Base-by-base conservation (phyloP, 64 coral and sea anemone genomes). In the Platygyra sinensis region DNA sequence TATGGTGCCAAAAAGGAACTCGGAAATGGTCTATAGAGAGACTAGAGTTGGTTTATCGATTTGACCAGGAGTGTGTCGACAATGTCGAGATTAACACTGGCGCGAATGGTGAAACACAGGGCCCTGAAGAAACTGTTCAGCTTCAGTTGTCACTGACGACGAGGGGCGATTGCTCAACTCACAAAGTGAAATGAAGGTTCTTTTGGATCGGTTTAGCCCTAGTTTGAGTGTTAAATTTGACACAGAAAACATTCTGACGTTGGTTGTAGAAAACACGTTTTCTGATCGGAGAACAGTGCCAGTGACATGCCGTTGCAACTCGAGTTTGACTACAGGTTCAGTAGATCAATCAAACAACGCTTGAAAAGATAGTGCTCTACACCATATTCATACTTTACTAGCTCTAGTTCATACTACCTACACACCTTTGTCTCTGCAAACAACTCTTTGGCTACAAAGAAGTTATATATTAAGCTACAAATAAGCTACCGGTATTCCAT, bases 11-110 rank as follows among this genome's bases (percentile, higher is more conserved):
- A n/a, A n/a, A 36, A 3, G 33, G 1, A 36, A 36, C 33, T 36
- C 33, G 3, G 33, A 36, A 36, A 36, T 36, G 33, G 33, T 36
- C 1, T 36, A 36, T 36, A 75, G 72, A 75, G 72, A 87, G 86
- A 87, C 86, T 74, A 75, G 86, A 87, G 72, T 74, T 25, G 46
- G 86, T 87, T n/a, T 75, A 87, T 76, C 38, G 22, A 74, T 87
- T 87, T 74, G 86, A 87, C 50, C 67, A 87, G 30, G 51, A 87
- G 71, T 87, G 67, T 29, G 86, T 87, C 28, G 72, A 75, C 71
- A 59, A 73, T 75, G 86, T 75, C 71, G 55, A 87, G 72, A n/a
- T 55, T 87, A 24, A 75, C 25, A 75, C 86, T 25, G 86, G 86
- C 67, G 75, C 50, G 67, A 18, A n/a, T 54, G 72, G 67, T 87